These are phyloP conservation scores for Epizoanthus scotinus DNA, from an alignment of 92 coral and sea anemone genomes.

Conservation along the genomic window DNA sequence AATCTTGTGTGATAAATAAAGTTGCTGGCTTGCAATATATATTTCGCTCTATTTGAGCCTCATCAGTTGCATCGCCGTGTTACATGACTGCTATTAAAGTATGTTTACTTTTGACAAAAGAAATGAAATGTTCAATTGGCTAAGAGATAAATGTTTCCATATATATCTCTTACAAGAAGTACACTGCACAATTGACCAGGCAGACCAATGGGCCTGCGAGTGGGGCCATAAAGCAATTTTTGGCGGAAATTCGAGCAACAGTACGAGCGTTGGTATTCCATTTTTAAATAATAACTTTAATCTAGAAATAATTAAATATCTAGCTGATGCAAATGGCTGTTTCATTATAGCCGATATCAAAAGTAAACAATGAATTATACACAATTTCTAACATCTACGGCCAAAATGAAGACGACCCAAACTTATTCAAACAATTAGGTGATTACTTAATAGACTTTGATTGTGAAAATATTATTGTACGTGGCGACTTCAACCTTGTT, in stretches of 20 bases:
- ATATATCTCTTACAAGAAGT: conserved; percentile 23
- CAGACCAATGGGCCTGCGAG: conserved; percentile 34
- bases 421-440: conserved; percentile 20
- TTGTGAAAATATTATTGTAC: too few relatives aligned
- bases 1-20: too few relatives aligned
- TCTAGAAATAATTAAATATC: conserved; percentile 23
- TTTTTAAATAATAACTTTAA: conserved; percentile 28
- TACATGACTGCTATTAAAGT: neutral
- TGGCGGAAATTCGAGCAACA: conserved; percentile 29
- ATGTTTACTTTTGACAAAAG: conserved; percentile 11
- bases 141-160: neutral
- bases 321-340: conserved; percentile 21
- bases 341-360: conserved; percentile 29
- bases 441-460: neutral
- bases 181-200: conserved; percentile 32
- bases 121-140: neutral
- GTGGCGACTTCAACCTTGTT: too few relatives aligned
- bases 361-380: conserved; percentile 13
- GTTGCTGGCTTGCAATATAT: too few relatives aligned
- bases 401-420: conserved; percentile 31
- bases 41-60: too few relatives aligned
- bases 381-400: conserved; percentile 35
- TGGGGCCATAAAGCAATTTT: conserved; percentile 41
- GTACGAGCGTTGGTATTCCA: conserved; percentile 25
- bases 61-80: too few relatives aligned